Evolutionary conservation across 1,140 invertebrate species (phyloP).

Genomic region (Rhyzopertha dominica): DNA sequence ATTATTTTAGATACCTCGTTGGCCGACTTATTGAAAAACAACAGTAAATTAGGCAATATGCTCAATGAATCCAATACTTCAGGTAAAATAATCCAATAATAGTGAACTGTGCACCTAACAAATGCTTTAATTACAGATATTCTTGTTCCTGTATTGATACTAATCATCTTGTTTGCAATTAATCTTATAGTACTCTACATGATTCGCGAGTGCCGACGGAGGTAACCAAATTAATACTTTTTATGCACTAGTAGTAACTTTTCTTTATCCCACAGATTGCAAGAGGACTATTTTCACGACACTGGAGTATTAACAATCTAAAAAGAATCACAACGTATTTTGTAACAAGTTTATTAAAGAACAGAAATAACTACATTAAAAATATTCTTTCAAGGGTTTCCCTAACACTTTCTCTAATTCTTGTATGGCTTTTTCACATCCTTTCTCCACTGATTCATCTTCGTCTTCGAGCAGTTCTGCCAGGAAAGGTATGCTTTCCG

Average conservation of each 20-base stretch:
- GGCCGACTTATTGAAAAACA: no score
- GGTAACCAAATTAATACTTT: not conserved
- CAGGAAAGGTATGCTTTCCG: conserved; percentile 79
- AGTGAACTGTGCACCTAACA: no score
- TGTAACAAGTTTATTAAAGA: conserved; percentile 12
- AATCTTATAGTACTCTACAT: not conserved
- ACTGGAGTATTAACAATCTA: not conserved
- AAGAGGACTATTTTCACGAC: not conserved
- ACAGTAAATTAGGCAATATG: no score
- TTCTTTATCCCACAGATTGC: not conserved
- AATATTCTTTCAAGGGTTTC: conserved; percentile 80
- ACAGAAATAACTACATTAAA: conserved; percentile 47
- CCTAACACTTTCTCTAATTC: conserved; percentile 76
- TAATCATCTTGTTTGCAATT: no score
- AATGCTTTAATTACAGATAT: no score
- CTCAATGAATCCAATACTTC: no score
- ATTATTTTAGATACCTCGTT: no score
- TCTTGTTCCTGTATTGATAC: no score
- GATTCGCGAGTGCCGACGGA: not conserved
- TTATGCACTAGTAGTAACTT: not conserved
- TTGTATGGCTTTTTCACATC: conserved; percentile 66
- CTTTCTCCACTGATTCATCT: conserved; percentile 68
- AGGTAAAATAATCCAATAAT: no score
- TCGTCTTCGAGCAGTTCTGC: conserved; percentile 82
- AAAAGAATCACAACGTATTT: not conserved